Conservation (phyloP, 2,888 invertebrate genomes). For the Tetanocera ferruginea region DNA sequence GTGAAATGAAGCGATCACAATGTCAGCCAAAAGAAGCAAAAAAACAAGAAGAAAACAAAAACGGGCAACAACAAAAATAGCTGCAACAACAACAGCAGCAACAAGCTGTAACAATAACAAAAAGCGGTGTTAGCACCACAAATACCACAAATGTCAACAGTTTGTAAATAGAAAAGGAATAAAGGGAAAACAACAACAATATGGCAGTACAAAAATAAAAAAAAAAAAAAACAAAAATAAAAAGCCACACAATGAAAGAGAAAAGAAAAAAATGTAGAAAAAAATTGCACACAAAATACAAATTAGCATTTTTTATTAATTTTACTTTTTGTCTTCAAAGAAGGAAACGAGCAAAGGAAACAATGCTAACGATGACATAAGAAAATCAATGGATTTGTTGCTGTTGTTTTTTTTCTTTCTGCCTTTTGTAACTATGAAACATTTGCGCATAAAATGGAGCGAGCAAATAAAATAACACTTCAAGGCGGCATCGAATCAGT, state of each 20-base stretch:
- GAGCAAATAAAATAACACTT: not conserved
- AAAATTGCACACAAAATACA: not conserved
- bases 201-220: not conserved
- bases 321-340: not conserved
- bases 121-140: not conserved
- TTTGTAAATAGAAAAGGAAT: not conserved
- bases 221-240: not conserved
- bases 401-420: no score
- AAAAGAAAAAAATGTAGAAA: not conserved
- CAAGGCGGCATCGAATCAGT: not conserved
- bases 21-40: not conserved
- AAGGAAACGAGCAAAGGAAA: conserved; percentile 1
- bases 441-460: not conserved
- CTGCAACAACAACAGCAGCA: not conserved
- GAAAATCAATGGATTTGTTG: conserved; percentile 2
- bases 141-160: conserved; percentile 25
- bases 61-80: not conserved
- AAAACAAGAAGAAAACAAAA: conserved; percentile 2
- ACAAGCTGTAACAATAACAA: no score
- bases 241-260: not conserved
- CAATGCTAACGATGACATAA: conserved; percentile 21
- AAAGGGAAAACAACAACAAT: not conserved
- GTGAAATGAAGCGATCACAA: conserved; percentile 25
- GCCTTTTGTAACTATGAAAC: no score
- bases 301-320: conserved; percentile 30